Percentiles rank a stretch among this genome's conserved stretches.
phyloP scores from a whole-genome alignment of 2,888 invertebrate species.

The Icerya purchasi region DNA sequence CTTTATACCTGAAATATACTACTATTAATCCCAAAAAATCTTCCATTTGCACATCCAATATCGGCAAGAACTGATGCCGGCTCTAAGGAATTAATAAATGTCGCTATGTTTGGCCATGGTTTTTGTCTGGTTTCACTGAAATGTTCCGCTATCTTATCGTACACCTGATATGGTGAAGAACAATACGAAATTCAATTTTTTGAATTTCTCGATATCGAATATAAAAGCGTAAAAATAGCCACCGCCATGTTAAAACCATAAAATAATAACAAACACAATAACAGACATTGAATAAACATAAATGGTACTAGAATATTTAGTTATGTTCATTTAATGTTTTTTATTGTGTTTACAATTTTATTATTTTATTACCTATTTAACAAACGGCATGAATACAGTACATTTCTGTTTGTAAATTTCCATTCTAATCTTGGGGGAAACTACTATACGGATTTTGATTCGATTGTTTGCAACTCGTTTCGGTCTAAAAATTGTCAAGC shows the following conservation, averaged over 20 bases:
- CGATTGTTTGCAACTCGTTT: no score
- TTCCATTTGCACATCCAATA: slow-evolving; percentile 95
- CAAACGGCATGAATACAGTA: no score
- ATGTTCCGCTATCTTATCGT: slow-evolving; percentile 81
- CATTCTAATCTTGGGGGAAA: no score
- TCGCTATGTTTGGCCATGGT: slow-evolving; percentile 76
- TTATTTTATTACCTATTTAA: no score
- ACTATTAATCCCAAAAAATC: slow-evolving; percentile 52
- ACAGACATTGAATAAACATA: not conserved
- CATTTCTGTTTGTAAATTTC: no score
- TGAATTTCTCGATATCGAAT: no score
- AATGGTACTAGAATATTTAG: no score
- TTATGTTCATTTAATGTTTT: no score
- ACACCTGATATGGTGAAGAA: slow-evolving; percentile 43
- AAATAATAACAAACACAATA: not conserved
- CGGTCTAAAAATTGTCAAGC: no score
- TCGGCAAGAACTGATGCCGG: slow-evolving; percentile 58
- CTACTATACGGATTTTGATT: no score
- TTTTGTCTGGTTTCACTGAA: slow-evolving; percentile 86
- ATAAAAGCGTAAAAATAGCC: not conserved
- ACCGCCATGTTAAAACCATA: not conserved
- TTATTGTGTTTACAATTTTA: no score
- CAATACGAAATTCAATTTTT: not conserved
- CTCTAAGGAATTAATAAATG: slow-evolving; percentile 48
- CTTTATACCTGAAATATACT: slow-evolving; percentile 38